Evolutionary conservation across 2,888 invertebrate species (phyloP).

Genomic region (Xanthia icteritia): DNA sequence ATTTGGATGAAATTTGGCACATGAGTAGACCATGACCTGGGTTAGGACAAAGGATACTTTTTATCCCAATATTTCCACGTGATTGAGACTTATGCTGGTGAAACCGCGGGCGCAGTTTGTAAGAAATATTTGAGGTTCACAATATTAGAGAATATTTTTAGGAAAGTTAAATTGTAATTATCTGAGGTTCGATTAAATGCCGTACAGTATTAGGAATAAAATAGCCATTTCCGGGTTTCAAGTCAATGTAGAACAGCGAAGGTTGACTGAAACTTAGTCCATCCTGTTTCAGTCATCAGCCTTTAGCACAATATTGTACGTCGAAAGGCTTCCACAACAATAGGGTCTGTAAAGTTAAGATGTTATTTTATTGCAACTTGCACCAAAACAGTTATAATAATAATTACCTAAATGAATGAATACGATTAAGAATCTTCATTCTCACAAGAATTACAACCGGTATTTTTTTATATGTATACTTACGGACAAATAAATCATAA

Average conservation of each 20-base stretch:
- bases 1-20: too few relatives aligned
- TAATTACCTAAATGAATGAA: background rate
- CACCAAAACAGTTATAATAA: background rate
- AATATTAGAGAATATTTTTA: background rate
- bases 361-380: background rate
- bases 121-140: background rate
- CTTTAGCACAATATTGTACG: background rate
- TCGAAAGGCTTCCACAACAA: background rate
- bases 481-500: background rate
- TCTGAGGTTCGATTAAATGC: background rate
- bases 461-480: too few relatives aligned
- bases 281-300: background rate
- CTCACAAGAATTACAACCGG: background rate
- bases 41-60: too few relatives aligned
- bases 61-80: too few relatives aligned
- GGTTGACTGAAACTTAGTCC: background rate
- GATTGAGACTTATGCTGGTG: too few relatives aligned
- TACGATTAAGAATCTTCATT: background rate
- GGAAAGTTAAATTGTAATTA: background rate
- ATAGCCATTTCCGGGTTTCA: background rate
- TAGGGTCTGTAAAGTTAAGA: background rate
- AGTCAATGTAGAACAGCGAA: too few relatives aligned
- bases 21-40: too few relatives aligned
- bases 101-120: too few relatives aligned
- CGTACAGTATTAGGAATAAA: background rate